These are phyloP conservation scores for Motacilla alba DNA, from an alignment of 2,113 vertebrate genomes.

Conservation along the genomic window DNA sequence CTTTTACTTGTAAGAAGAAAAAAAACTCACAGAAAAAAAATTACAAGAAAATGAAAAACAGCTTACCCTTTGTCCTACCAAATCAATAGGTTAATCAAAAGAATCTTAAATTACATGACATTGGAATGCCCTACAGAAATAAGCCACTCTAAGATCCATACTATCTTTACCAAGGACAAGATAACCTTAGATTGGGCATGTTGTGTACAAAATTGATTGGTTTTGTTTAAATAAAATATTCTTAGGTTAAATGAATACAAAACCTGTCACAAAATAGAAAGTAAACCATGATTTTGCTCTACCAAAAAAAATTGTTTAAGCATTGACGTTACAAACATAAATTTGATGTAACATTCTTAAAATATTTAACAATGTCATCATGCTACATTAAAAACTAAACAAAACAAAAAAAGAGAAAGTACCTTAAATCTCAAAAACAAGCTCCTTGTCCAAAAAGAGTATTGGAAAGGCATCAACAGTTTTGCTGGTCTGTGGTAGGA, in stretches of 20 bases:
- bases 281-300: background rate
- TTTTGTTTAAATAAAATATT: background rate
- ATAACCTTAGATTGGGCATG: background rate
- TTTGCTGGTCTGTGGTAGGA: background rate
- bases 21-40: background rate
- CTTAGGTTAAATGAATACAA: background rate
- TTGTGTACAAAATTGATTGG: background rate
- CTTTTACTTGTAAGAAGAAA: background rate
- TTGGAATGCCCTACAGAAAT: background rate
- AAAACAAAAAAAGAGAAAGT: background rate
- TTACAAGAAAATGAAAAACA: background rate
- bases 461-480: background rate
- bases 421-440: background rate
- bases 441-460: background rate
- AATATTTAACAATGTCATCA: background rate
- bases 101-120: constrained; percentile 8
- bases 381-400: background rate
- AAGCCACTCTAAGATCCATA: background rate
- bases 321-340: background rate
- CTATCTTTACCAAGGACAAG: background rate
- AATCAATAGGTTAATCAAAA: constrained; percentile 49
- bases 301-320: background rate
- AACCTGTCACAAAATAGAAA: background rate
- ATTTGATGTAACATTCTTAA: background rate
- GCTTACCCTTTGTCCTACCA: background rate